Conservation (phyloP, 2,888 invertebrate genomes). For the Nudaria mundana region DNA sequence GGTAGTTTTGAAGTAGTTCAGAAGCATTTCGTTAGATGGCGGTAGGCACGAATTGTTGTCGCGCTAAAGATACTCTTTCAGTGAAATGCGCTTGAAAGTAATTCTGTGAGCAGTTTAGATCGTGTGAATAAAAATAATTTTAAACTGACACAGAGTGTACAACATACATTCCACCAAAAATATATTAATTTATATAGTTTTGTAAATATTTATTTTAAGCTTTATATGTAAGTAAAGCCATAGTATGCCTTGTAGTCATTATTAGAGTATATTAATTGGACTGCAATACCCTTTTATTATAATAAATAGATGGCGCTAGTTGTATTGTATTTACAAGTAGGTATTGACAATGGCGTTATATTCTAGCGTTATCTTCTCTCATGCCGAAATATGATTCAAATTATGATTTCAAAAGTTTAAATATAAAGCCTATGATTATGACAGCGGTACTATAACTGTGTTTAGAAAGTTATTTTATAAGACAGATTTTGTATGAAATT, state of each 20-base stretch:
- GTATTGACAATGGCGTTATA: no score
- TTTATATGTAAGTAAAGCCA: conserved; percentile 46
- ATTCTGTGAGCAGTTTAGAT: neutral
- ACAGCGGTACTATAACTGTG: no score
- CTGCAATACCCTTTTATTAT: conserved; percentile 2
- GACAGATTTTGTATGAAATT: no score
- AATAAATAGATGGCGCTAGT: neutral
- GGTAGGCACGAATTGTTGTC: no score
- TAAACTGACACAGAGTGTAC: conserved; percentile 38
- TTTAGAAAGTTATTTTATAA: no score
- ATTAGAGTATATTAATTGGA: conserved; percentile 3
- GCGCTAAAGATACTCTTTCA: neutral
- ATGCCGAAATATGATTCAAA: no score
- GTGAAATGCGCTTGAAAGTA: neutral
- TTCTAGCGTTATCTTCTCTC: no score
- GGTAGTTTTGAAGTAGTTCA: no score
- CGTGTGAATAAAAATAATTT: neutral
- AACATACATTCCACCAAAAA: conserved; percentile 57
- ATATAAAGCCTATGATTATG: no score
- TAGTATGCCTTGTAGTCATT: conserved; percentile 64
- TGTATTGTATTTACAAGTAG: neutral
- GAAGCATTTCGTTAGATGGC: no score
- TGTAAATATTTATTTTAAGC: conserved; percentile 29
- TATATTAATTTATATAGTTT: conserved; percentile 38
- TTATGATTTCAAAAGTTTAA: no score